Percentiles rank a stretch among this genome's conserved stretches.
These are phyloP conservation scores for Cydia amplana DNA, from an alignment of 1,140 invertebrate species.

Conservation along the genomic window DNA sequence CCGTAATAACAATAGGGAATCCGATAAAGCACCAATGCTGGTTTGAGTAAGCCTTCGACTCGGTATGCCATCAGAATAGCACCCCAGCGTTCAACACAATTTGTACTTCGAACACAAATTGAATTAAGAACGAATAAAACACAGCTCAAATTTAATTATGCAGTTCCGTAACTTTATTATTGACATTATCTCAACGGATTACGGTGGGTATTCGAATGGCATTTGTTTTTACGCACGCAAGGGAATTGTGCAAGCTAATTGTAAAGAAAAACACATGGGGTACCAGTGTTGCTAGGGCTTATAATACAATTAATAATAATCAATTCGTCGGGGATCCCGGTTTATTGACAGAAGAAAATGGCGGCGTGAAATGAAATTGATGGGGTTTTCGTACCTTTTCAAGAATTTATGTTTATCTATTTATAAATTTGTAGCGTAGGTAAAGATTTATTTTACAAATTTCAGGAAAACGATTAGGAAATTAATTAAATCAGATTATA, in stretches of 20 bases:
- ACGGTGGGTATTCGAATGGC: conserved; percentile 38
- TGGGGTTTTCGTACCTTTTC: conserved; percentile 11
- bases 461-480: not conserved
- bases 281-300: conserved; percentile 53
- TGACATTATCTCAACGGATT: conserved; percentile 32
- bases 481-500: not conserved
- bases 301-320: conserved; percentile 75
- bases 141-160: conserved; percentile 41
- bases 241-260: conserved; percentile 60
- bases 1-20: not conserved
- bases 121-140: conserved; percentile 46
- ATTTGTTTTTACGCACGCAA: conserved; percentile 37
- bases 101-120: conserved; percentile 62
- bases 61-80: not conserved
- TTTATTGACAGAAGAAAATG: conserved; percentile 39
- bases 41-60: not conserved
- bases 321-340: conserved; percentile 65
- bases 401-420: not conserved
- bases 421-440: not conserved
- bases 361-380: conserved; percentile 27
- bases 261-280: conserved; percentile 76
- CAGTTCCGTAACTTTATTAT: conserved; percentile 36
- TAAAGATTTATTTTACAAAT: not conserved
- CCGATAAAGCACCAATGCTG: not conserved
- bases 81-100: conserved; percentile 46